phyloP scores from a whole-genome alignment of 30 jellyfish, hydroid and myxozoan species.

The Morbakka virulenta region DNA sequence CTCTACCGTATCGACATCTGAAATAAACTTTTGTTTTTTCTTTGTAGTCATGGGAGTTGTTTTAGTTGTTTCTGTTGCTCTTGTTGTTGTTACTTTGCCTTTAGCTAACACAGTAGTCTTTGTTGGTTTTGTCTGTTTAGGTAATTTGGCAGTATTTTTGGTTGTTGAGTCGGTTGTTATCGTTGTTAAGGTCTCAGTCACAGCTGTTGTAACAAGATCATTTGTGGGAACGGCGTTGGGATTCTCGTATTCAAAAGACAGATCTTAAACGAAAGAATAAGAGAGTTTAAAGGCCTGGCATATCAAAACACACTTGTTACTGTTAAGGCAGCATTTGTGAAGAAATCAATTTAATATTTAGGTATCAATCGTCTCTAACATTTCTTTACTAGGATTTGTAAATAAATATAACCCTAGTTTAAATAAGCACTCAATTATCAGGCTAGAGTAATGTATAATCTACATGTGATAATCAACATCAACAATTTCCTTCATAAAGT shows the following conservation, averaged over 20 bases:
- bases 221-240: conserved; percentile 48
- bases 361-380: too few relatives aligned
- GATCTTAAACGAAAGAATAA: conserved; percentile 7
- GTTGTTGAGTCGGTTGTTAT: neutral
- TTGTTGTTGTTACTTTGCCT: conserved; percentile 9
- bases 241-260: conserved; percentile 59
- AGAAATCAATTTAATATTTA: too few relatives aligned
- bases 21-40: conserved; percentile 1
- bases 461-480: too few relatives aligned
- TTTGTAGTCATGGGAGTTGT: conserved; percentile 45
- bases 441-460: too few relatives aligned
- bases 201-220: neutral
- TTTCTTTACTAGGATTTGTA: too few relatives aligned
- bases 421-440: too few relatives aligned
- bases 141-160: too few relatives aligned
- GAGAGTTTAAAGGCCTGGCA: neutral
- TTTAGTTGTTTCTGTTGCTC: neutral
- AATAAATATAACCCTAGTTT: too few relatives aligned
- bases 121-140: conserved; percentile 18
- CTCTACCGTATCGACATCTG: conserved; percentile 32
- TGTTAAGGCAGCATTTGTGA: neutral
- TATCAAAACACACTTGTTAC: neutral
- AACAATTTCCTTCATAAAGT: too few relatives aligned
- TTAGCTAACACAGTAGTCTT: conserved; percentile 11
- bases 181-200: neutral